phyloP scores from a whole-genome alignment of 64 coral and sea anemone species.

The Montipora cactus region DNA sequence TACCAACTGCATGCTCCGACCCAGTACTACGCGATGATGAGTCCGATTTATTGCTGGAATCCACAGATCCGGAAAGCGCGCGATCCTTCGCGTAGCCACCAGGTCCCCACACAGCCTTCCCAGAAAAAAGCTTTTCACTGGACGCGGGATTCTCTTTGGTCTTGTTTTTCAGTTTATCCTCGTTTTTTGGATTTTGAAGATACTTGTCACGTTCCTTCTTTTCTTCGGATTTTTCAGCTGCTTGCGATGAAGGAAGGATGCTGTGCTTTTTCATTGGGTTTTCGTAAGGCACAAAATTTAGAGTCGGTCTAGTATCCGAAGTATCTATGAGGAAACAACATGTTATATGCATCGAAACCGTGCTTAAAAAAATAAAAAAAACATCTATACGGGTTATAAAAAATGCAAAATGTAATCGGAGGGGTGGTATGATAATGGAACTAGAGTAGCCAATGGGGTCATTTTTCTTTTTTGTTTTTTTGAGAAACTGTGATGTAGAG shows the following conservation, averaged over 20 bases:
- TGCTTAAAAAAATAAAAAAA: too few species aligned
- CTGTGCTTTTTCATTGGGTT: slow-evolving; percentile 1
- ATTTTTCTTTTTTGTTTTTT: too few species aligned
- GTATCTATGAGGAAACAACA: neutral
- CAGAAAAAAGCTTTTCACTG: slow-evolving; percentile 22
- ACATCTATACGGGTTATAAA: too few species aligned
- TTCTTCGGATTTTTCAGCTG: neutral
- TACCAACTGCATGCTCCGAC: slow-evolving; percentile 23
- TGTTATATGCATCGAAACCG: too few species aligned
- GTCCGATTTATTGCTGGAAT: slow-evolving; percentile 63
- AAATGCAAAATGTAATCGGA: too few species aligned
- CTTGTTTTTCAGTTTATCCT: neutral
- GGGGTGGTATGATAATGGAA: too few species aligned
- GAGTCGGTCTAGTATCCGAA: neutral
- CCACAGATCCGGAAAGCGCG: slow-evolving; percentile 26
- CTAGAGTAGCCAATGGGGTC: too few species aligned
- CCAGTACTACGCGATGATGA: slow-evolving; percentile 72
- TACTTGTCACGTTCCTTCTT: neutral
- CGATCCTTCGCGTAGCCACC: slow-evolving; percentile 57
- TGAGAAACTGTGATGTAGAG: too few species aligned
- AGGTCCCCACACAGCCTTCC: slow-evolving; percentile 66
- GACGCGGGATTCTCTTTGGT: neutral
- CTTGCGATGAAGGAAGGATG: neutral
- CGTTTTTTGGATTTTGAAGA: neutral
- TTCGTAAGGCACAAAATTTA: slow-evolving; percentile 33